These are phyloP conservation scores for Chrysogorgia sp. DNA, from an alignment of 92 coral and sea anemone genomes.

Conservation along the genomic window DNA sequence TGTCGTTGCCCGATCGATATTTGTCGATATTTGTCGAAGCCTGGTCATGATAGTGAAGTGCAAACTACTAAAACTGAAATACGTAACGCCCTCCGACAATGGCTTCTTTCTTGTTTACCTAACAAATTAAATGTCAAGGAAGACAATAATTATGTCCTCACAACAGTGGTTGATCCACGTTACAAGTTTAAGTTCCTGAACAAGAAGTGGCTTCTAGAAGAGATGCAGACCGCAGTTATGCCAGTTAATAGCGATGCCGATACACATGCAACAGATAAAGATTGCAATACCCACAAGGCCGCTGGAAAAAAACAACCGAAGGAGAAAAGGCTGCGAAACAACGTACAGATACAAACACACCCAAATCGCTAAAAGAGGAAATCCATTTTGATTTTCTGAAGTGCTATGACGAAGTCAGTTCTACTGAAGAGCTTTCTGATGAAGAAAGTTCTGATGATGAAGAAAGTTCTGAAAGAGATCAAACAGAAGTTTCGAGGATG, in stretches of 20 bases:
- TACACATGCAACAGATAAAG: conserved; percentile 13
- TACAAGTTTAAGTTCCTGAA: conserved; percentile 28
- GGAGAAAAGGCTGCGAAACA: conserved; percentile 17
- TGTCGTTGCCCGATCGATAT: conserved; percentile 25
- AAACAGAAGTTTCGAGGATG: not conserved
- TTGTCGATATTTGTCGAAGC: conserved; percentile 1
- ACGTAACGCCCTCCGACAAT: conserved; percentile 30
- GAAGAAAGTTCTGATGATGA: not conserved
- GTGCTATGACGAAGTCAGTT: conserved; percentile 23
- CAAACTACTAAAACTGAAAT: conserved; percentile 24
- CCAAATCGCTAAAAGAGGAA: conserved; percentile 33
- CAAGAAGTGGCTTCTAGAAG: conserved; percentile 39
- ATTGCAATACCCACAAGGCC: not conserved
- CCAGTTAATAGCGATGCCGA: not conserved
- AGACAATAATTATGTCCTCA: conserved; percentile 23
- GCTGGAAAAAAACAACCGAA: conserved; percentile 2
- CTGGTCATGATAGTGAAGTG: conserved; percentile 39
- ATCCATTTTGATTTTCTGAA: conserved; percentile 25
- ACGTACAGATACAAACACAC: conserved; percentile 5
- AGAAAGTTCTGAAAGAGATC: conserved; percentile 10
- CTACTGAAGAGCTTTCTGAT: no score
- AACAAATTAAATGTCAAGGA: conserved; percentile 28
- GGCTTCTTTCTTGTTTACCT: conserved; percentile 36
- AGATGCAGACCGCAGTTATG: conserved; percentile 7
- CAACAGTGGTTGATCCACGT: conserved; percentile 33